Conservation (phyloP, 2,113 vertebrate species). For the Salvelinus namaycush region DNA sequence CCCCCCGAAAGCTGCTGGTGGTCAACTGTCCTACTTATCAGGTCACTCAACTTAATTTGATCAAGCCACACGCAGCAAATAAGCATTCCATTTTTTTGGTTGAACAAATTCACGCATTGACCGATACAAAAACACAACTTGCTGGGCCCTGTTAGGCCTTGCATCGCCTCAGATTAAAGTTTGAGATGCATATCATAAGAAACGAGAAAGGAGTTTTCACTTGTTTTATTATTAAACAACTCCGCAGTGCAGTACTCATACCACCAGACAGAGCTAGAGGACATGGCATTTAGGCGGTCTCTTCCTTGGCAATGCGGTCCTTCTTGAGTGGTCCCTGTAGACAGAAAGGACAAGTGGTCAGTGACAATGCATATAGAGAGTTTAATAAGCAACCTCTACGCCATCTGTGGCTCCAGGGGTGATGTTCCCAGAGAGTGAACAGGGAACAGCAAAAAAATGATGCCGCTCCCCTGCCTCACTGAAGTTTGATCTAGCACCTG, state of each 20-base stretch:
- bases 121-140: no score
- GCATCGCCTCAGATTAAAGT: no score
- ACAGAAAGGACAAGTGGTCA: conserved; percentile 6
- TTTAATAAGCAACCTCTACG: neutral
- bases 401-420: neutral
- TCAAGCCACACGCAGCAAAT: no score
- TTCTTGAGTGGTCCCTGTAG: conserved; percentile 96
- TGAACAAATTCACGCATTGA: no score
- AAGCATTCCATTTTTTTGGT: no score
- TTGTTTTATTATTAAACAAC: conserved; percentile 66
- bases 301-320: conserved; percentile 91
- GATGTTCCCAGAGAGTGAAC: conserved; percentile 79
- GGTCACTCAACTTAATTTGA: no score
- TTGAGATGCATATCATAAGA: neutral
- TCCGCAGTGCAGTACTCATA: conserved; percentile 37
- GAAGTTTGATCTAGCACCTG: conserved; percentile 74
- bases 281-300: conserved; percentile 75
- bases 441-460: conserved; percentile 61
- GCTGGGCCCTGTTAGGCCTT: no score
- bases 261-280: conserved; percentile 16
- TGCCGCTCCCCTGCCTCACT: conserved; percentile 76
- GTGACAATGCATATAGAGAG: neutral
- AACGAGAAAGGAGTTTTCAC: neutral
- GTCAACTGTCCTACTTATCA: no score
- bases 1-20: no score